Base-by-base conservation (phyloP, 2,888 invertebrate species). In the Cheilosia pagana region DNA sequence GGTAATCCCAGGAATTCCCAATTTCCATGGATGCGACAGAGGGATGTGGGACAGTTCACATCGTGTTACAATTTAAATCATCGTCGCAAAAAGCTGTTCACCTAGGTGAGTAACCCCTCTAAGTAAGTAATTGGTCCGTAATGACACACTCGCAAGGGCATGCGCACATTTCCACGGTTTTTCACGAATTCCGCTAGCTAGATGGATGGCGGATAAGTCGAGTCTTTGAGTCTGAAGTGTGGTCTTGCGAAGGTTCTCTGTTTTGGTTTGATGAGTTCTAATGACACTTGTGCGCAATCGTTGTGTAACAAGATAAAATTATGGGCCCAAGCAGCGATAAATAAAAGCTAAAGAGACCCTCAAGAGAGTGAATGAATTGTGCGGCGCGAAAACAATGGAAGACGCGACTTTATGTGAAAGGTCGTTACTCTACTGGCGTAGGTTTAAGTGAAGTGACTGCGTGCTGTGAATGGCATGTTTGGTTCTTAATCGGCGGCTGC, bases 261-360 rank as follows among this genome's bases (percentile, higher is more conserved):
- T 67, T 75, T 68, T 81, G 81, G 25, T 81, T 75, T 68, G 76
- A 21, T 81, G 76, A 25, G 48, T 70, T 76, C 75, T 81, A 81
- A 81, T 81, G 75, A 75, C 75, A 81, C 63, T 70, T 76, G 63
- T 81, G 81, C 62, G 75, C 62, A 75, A 81, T 70, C 45, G 35
- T 76, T 81, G 81, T 81, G 63, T 81, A 70, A 75, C 63, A 76
- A 25, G 39, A 52, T 28, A 35, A 76, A 76, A 81, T 76, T 70
- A 70, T 43, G 67, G n/a, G 74, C 23, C 52, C 25, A 52, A 31
- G 25, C 28, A 55, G 55, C 12, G 45, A 12, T 35, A 43, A 52
- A 60, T 25, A 62, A 31, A 59, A 39, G 28, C 2, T 19, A 53
- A 19, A 23, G n/a, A 39, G 23, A 45, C 14, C 43, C n/a, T n/a